Evolutionary conservation across 35 echinoderm and acorn worm species (phyloP), one percentile per base, ranked within the genome.

Genomic region (Strongylocentrotus purpuratus): DNA sequence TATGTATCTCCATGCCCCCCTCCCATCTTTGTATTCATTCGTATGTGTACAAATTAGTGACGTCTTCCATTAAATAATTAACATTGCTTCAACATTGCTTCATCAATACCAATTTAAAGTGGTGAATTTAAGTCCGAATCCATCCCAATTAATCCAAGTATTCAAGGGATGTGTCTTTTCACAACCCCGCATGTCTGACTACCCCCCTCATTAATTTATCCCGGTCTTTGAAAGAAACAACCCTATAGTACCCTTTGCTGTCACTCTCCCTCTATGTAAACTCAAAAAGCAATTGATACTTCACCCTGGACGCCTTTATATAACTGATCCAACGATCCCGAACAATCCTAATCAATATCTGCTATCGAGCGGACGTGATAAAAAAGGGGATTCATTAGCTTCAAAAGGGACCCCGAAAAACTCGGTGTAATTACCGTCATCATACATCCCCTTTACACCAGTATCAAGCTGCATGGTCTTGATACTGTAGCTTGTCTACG

Each of bases 201-300:
- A 59, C 52, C 52, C 52, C n/a, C 25, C 28, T 28, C 22, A 22
- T 78, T 70, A 78, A 28, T 78, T 22, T 8, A n/a, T 59, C 52
- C 20, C 28, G 65, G 65, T 18, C 20, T n/a, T 78, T 78, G 28
- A 78, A 78, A 78, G 65, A 22, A n/a, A 78, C 65, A 78, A 78
- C 65, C 65, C 65, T n/a, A 78, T 70, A 41, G 35, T 41, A 70
- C 20, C 65, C 65, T 78, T 78, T 22, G 8, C 65, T 78, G 65
- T 78, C 65, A 28, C 65, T 78, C 65, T 78, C 65, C 7, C 50
- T 55, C 4, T 78, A 28, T 22, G 65, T 78, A 31, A 28, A 5
- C 65, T 78, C 65, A n/a, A 78, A 41, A 78, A 78, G 65, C 65
- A n/a, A n/a, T 78, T 78, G 65, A 78, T 78, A 78, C 65, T 78